Base-by-base conservation (phyloP, 2,888 invertebrate species). In the Agrochola macilenta region DNA sequence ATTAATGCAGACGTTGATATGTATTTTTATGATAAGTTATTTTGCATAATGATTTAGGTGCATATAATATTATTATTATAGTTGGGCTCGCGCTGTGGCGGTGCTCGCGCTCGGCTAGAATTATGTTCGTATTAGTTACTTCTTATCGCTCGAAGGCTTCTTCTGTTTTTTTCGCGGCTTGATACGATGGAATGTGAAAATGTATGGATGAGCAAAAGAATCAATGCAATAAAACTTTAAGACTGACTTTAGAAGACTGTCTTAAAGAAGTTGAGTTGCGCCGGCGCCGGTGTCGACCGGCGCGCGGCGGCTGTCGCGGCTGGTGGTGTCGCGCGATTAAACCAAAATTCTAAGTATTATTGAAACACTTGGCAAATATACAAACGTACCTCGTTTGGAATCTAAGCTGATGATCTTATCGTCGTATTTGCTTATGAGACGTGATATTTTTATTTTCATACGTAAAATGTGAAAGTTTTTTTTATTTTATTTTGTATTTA, bases 211-310 rank as follows among this genome's bases (percentile, higher is more conserved):
- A 93, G 91, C 92, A 93, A 94, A 91, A 91, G 26, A 95, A 94
- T 94, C 95, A 95, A 95, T 95, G 96, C 96, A 96, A 96, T 96
- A 96, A 93, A 95, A 94, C 93, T 96, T 96, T 95, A 92, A 96
- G 96, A 96, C 96, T 96, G 96, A 96, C 96, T 96, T 96, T 90
- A 95, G 95, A 96, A 96, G 96, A 96, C 96, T 96, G 96, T 96
- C 96, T 96, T 94, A 93, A 95, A 95, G 94, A 94, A 88, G 93
- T 90, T 91, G 92, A 89, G 87, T 89, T 79, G 84, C 82, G 85
- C 85, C 82, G 79, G 78, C 78, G 81, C 76, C 35, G 39, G 79
- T n/a, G 66, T n/a, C 39, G 74, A 61, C 57, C 65, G 70, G 65
- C 71, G 73, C 61, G 70, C 74, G 77, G 85, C 72, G 81, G 73